phyloP scores from a whole-genome alignment of 2,113 vertebrate genomes.

The Hemicordylus capensis region DNA sequence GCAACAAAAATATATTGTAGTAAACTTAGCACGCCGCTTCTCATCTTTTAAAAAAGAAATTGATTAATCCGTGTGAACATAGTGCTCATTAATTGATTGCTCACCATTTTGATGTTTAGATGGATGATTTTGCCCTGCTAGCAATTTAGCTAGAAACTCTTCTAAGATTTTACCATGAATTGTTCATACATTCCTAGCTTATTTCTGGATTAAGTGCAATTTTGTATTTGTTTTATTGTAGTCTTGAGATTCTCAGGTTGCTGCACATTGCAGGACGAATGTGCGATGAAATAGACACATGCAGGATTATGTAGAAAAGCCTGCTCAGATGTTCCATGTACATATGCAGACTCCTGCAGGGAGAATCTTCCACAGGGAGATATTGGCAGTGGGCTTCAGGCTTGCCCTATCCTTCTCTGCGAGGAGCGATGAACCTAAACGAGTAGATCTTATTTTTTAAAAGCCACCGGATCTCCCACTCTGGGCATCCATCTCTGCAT shows the following conservation, averaged over 20 bases:
- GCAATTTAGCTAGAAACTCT: too few species aligned
- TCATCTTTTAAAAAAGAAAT: background rate
- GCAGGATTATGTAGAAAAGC: background rate
- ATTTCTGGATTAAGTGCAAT: background rate
- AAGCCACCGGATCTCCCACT: background rate
- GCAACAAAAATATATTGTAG: background rate
- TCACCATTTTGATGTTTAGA: background rate
- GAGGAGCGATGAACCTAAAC: background rate
- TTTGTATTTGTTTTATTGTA: background rate
- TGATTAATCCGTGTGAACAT: background rate
- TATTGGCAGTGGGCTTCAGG: background rate
- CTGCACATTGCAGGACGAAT: background rate
- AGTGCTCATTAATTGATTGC: background rate
- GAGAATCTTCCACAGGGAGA: background rate
- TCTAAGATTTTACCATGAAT: background rate
- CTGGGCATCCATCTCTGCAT: background rate
- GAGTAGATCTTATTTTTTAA: background rate
- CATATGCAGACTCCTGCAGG: background rate
- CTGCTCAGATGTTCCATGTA: background rate
- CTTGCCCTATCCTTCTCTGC: background rate
- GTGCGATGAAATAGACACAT: background rate
- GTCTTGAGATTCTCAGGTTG: background rate
- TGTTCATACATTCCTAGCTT: background rate
- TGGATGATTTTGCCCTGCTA: too few species aligned
- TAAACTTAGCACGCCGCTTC: background rate